A percentile compares a stretch with the other conserved stretches of the same genome.
These are phyloP conservation scores for Montipora capricornis DNA, from an alignment of 64 coral and sea anemone genomes.

Conservation along the genomic window DNA sequence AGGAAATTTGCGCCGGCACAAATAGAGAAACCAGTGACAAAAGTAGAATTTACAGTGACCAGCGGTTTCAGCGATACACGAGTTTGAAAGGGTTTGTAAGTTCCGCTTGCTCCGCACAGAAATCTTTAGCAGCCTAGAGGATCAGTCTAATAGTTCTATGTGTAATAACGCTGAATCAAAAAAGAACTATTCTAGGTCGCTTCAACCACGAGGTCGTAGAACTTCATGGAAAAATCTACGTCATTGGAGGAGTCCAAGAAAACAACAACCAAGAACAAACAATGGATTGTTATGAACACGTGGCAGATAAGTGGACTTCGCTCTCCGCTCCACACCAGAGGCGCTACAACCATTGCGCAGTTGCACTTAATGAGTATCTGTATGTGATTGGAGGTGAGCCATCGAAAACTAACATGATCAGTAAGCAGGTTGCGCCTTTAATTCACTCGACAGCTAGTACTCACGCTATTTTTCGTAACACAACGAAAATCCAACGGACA, in stretches of 20 bases:
- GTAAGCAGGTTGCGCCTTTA: background rate
- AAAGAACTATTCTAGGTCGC: constrained; percentile 43
- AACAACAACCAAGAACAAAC: constrained; percentile 48
- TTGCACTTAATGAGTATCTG: constrained; percentile 71
- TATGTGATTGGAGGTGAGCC: constrained; percentile 88
- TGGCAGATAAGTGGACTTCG: constrained; percentile 53
- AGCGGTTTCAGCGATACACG: no score
- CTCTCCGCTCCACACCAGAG: constrained; percentile 65
- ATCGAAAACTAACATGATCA: background rate
- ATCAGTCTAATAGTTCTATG: no score
- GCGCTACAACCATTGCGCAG: constrained; percentile 73
- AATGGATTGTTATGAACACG: constrained; percentile 78
- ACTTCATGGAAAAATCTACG: constrained; percentile 73
- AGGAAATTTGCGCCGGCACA: no score
- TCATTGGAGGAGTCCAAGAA: constrained; percentile 75
- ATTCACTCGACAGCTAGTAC: no score
- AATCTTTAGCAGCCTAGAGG: no score
- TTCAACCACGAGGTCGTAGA: constrained; percentile 78
- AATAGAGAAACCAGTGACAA: no score
- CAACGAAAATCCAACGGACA: no score
- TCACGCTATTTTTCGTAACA: no score
- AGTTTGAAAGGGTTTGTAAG: no score
- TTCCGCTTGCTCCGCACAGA: no score
- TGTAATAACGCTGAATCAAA: no score
- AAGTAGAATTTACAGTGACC: no score